Evolutionary conservation across 2,888 invertebrate species (phyloP), one percentile per base, ranked within the genome.

Genomic region (Hirudinaria manillensis): DNA sequence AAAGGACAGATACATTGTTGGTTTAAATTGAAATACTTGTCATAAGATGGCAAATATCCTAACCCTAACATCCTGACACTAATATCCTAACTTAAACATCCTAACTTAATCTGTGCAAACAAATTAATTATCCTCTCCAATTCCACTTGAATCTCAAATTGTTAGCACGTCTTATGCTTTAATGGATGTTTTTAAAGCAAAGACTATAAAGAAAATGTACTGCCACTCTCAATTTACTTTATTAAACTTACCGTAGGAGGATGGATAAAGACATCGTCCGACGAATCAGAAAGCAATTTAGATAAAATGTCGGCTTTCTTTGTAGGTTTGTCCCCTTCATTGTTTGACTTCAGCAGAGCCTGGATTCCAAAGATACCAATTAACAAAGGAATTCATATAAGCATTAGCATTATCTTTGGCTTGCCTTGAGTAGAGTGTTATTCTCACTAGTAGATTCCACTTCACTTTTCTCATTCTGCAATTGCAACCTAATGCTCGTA

Each of bases 381-480:
- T 21, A 27, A 61, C n/a, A 7, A 16, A 61, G 29, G n/a, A 61
- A 61, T 7, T 29, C 61, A 61, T 27, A 16, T 16, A 61, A 29
- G 21, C 24, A 7, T 61, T 27, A n/a, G 24, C 29, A 29, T 61
- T 27, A 61, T 21, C 13, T n/a, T 10, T n/a, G 13, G n/a, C 36
- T 68, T 13, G 38, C 74, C 66, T 74, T 74, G 19, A 74, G 66
- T 38, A 74, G 65, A 24, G 61, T 71, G 65, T 75, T 75, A 55
- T 70, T 75, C 38, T 71, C 70, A 36, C 70, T 70, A 21, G 75
- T 75, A 3, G 75, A 70, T 36, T 75, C 75, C n/a, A 75, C 75
- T 21, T 74, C 74, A 24, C 65, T 65, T 56, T 72, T 61, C 34
- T 56, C 56, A 24, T 72, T 61, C 61, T 27, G 61, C 32, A 4